phyloP scores from a whole-genome alignment of 2,888 invertebrate genomes.

The Allygus modestus region DNA sequence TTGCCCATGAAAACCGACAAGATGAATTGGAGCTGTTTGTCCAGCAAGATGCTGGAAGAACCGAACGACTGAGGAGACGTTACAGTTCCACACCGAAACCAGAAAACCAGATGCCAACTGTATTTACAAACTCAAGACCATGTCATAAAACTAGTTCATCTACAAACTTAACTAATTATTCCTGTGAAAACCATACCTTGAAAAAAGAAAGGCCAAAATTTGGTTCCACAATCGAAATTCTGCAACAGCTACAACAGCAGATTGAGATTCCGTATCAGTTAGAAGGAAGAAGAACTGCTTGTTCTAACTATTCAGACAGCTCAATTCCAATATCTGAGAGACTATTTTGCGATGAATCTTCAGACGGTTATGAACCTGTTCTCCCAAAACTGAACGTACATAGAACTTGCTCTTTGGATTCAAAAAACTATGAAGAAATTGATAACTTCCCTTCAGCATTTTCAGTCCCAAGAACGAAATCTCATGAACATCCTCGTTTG shows the following conservation, averaged over 20 bases:
- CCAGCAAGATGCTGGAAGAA: constrained; percentile 46
- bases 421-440: constrained; percentile 55
- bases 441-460: constrained; percentile 47
- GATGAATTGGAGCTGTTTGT: constrained; percentile 45
- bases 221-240: constrained; percentile 41
- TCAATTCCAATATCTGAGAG: constrained; percentile 47
- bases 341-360: constrained; percentile 42
- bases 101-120: not conserved
- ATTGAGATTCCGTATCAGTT: constrained; percentile 45
- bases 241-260: constrained; percentile 42
- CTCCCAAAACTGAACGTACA: constrained; percentile 33
- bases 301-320: constrained; percentile 49
- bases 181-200: not conserved
- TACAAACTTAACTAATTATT: not conserved
- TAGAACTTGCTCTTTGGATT: constrained; percentile 46
- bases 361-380: constrained; percentile 43
- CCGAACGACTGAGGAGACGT: constrained; percentile 34
- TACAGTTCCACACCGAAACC: constrained; percentile 45
- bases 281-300: constrained; percentile 46
- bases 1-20: constrained; percentile 36
- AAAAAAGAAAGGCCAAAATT: constrained; percentile 44
- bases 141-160: not conserved
- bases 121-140: not conserved
- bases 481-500: constrained; percentile 39
- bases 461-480: constrained; percentile 42